Base-by-base conservation (phyloP, 2,888 invertebrate species). In the Quadroppia sp. region DNA sequence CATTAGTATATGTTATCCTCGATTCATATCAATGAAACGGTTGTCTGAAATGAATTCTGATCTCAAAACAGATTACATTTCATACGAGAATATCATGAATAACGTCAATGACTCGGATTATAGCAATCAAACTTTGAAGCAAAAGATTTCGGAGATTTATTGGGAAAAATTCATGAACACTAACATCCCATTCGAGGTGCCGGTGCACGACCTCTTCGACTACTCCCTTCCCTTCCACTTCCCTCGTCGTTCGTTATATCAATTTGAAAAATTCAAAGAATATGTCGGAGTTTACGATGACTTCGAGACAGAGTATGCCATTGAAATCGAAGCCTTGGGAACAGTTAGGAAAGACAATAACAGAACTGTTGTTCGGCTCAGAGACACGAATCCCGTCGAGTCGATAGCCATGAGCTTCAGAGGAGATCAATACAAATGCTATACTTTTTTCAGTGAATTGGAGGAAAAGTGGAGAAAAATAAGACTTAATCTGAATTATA, bases 401-500 rank as follows among this genome's bases (percentile, higher is more conserved):
- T 64, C 64, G 2, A n/a, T 64, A 64, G 64, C 64, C 15, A 64
- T 64, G 32, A 64, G 36, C 11, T 36, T 36, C 30, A 64, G 64
- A 64, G 64, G 64, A 13, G 36, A 36, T 64, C 36, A 32, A 20
- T 36, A 64, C n/a, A 64, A 64, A 30, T 67, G 67, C 15, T 67
- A 42, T n/a, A 67, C 67, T 42, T 67, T 67, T 40, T 67, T 67
- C 32, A 67, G 67, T 23, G 67, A 67, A 42, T 32, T 67, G 40
- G 32, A 42, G 11, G 42, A 67, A 11, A 67, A 67, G 23, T 67
- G 67, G 67, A n/a, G 67, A 13, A 40, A 67, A 36, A 23, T 40
- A 20, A 36, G 25, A 4, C 2, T 67, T 2, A 42, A 67, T n/a
- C 23, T 67, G 20, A 67, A 67, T 36, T 64, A 36, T n/a, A 64